A percentile compares a stretch with the other conserved stretches of the same genome.
Evolutionary conservation across 2,888 invertebrate genomes (phyloP).

Genomic region (Tetrapedia diversipes): DNA sequence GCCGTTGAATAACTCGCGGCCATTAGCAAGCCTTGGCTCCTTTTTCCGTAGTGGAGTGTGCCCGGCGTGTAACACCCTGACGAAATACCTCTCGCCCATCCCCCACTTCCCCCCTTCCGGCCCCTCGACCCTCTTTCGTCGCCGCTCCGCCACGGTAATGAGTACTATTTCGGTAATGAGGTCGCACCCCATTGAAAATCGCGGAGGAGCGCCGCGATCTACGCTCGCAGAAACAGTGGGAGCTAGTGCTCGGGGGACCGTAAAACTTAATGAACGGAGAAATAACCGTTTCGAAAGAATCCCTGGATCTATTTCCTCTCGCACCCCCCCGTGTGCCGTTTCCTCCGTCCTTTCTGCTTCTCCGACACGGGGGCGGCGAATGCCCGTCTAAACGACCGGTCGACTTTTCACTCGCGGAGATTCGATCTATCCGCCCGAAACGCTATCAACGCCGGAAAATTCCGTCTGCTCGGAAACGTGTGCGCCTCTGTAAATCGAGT

Average conservation of each 20-base stretch:
- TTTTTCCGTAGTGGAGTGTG: constrained; percentile 54
- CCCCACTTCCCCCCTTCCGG: constrained; percentile 41
- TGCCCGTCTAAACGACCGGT: constrained; percentile 50
- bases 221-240: constrained; percentile 57
- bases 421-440: constrained; percentile 59
- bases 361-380: constrained; percentile 7
- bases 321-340: background rate
- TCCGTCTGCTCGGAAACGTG: constrained; percentile 38
- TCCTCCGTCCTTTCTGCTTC: constrained; percentile 24
- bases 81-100: constrained; percentile 59
- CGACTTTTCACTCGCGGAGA: constrained; percentile 58
- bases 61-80: constrained; percentile 63
- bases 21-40: constrained; percentile 73
- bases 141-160: constrained; percentile 77
- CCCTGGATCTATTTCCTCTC: constrained; percentile 60
- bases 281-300: constrained; percentile 71
- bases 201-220: constrained; percentile 58
- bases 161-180: constrained; percentile 81
- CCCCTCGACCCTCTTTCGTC: constrained; percentile 39
- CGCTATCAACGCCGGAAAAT: constrained; percentile 50
- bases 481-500: constrained; percentile 45
- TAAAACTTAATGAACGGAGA: constrained; percentile 73
- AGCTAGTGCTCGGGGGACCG: constrained; percentile 55
- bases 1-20: constrained; percentile 77
- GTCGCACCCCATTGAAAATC: constrained; percentile 79